Percentiles rank a stretch among this genome's conserved stretches.
Evolutionary conservation across 2,797 vertebrate species (phyloP).

Genomic region (Molossus molossus): DNA sequence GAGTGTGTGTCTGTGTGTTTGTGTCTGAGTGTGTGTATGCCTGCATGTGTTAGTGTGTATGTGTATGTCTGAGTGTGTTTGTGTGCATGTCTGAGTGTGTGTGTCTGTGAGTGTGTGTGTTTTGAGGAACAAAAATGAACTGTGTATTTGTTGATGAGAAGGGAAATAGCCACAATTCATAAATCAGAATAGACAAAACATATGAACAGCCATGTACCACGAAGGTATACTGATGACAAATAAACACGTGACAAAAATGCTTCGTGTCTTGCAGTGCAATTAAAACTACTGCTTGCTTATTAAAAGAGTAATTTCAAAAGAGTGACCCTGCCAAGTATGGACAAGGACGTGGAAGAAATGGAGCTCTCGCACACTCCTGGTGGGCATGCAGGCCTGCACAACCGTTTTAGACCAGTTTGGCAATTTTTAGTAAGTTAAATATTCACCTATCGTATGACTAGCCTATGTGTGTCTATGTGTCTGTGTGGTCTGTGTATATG

Average conservation of each 20-base stretch:
- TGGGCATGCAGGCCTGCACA: neutral
- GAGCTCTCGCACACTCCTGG: neutral
- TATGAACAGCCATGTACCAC: too few species aligned
- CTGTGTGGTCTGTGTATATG: neutral
- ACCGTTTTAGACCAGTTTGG: neutral
- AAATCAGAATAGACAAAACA: neutral
- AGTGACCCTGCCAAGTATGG: neutral
- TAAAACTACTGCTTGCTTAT: neutral
- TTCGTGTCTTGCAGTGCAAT: too few species aligned
- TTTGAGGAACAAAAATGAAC: neutral
- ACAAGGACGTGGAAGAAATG: neutral
- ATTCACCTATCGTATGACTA: neutral
- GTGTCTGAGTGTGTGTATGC: neutral
- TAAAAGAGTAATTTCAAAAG: neutral
- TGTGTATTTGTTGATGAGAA: neutral
- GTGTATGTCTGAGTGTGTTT: neutral
- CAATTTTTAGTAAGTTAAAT: neutral
- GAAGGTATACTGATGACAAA: neutral
- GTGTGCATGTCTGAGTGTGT: neutral
- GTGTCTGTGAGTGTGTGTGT: neutral
- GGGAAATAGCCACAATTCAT: neutral
- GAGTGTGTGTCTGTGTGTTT: neutral
- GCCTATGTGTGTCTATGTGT: neutral
- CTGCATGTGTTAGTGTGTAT: too few species aligned
- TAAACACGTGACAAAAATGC: neutral